These are phyloP conservation scores for Caenorhabditis latens DNA, from an alignment of 1,140 invertebrate genomes.

Conservation along the genomic window DNA sequence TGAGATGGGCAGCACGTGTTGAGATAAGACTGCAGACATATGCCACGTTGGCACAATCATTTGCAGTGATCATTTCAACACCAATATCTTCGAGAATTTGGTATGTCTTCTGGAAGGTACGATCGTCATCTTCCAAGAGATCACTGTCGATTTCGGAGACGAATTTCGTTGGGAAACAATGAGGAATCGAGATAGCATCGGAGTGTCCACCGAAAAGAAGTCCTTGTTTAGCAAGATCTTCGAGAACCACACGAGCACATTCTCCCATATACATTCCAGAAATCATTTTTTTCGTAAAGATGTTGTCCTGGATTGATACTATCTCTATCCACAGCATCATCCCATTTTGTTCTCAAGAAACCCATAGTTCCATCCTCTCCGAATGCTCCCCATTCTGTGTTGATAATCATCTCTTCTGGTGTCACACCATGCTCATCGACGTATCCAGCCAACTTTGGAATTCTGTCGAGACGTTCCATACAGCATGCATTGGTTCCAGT, in stretches of 20 bases:
- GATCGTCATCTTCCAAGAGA: conserved; percentile 82
- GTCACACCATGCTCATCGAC: conserved; percentile 82
- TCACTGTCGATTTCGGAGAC: conserved; percentile 93
- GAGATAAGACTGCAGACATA: conserved; percentile 93
- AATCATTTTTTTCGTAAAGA: conserved; percentile 82
- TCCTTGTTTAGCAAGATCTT: conserved; percentile 78
- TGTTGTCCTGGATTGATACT: conserved; percentile 85
- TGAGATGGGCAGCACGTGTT: conserved; percentile 89
- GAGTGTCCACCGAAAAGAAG: conserved; percentile 79
- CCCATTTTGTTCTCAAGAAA: conserved; percentile 89
- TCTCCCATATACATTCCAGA: conserved; percentile 81
- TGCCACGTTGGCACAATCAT: conserved; percentile 89
- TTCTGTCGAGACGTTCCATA: conserved; percentile 87
- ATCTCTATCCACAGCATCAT: conserved; percentile 86
- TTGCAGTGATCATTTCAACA: conserved; percentile 83
- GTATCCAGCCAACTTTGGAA: conserved; percentile 83
- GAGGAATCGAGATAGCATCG: conserved; percentile 83
- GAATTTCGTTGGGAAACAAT: conserved; percentile 93
- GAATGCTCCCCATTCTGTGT: conserved; percentile 95
- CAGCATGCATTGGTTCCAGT: conserved; percentile 98
- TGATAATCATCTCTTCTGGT: conserved; percentile 86
- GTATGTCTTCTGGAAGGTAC: conserved; percentile 86
- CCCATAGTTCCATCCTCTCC: conserved; percentile 90
- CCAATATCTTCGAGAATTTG: conserved; percentile 89
- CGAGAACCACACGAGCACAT: conserved; percentile 79